Evolutionary conservation across 2,888 invertebrate species (phyloP).

Genomic region (Macropis europaea): DNA sequence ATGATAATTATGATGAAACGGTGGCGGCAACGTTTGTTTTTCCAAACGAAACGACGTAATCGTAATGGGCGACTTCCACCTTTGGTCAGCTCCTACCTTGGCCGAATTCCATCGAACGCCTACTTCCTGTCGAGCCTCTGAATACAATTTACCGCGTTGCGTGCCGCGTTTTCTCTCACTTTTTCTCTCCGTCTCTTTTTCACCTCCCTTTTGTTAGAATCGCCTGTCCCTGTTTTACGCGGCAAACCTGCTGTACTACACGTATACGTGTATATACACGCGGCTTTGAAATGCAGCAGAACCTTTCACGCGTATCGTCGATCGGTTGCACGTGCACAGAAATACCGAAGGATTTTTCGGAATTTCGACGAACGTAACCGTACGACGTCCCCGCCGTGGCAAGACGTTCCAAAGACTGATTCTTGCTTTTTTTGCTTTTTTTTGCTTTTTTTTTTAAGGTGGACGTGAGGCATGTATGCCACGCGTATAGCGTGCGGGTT

Average conservation of each 20-base stretch:
- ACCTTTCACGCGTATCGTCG: conserved; percentile 43
- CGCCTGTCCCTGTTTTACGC: conserved; percentile 29
- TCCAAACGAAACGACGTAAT: conserved; percentile 67
- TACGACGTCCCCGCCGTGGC: neutral
- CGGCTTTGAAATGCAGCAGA: conserved; percentile 25
- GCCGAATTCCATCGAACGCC: conserved; percentile 78
- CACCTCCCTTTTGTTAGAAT: conserved; percentile 11
- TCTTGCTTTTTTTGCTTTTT: no score
- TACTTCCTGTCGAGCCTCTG: conserved; percentile 77
- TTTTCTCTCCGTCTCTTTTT: conserved; percentile 22
- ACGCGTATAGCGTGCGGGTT: no score
- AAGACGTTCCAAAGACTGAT: no score
- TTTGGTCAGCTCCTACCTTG: conserved; percentile 74
- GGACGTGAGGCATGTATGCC: no score
- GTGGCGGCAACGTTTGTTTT: conserved; percentile 59
- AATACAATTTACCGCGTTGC: conserved; percentile 69
- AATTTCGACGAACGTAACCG: neutral
- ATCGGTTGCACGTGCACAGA: conserved; percentile 21
- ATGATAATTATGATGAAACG: conserved; percentile 37
- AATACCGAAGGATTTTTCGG: conserved; percentile 12
- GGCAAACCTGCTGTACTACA: conserved; percentile 9
- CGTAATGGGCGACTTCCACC: conserved; percentile 75
- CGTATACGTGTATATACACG: conserved; percentile 2
- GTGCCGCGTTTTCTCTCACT: conserved; percentile 53
- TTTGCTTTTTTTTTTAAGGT: no score